Percentiles rank a stretch among this genome's conserved stretches.
Evolutionary conservation across 2,797 vertebrate species (phyloP).

Genomic region (Phataginus tricuspis): DNA sequence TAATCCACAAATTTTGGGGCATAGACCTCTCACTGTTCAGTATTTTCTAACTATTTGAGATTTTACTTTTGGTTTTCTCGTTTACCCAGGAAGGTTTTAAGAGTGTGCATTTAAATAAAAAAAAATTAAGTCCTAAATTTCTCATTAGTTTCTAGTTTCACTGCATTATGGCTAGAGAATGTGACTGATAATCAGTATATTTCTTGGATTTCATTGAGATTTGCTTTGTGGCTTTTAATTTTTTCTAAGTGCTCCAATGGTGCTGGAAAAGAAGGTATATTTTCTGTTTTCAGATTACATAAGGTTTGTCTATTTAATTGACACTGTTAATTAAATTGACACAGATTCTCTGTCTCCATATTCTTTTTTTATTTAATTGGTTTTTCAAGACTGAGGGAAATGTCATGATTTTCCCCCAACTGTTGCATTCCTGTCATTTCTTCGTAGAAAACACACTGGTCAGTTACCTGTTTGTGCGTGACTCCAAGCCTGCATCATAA

Average conservation of each 20-base stretch:
- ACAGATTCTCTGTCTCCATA: background rate
- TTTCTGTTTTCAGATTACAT: slow-evolving; percentile 32
- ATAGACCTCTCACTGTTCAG: background rate
- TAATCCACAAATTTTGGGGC: background rate
- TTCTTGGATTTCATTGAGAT: slow-evolving; percentile 61
- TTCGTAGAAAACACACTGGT: background rate
- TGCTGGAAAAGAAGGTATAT: slow-evolving; percentile 67
- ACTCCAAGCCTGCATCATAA: background rate
- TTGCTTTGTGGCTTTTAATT: slow-evolving; percentile 63
- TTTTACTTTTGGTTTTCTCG: slow-evolving; percentile 43
- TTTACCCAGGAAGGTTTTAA: slow-evolving; percentile 36
- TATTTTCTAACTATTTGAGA: slow-evolving; percentile 32
- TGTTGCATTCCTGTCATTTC: background rate
- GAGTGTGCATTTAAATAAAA: slow-evolving; percentile 22
- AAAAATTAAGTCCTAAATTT: slow-evolving; percentile 51
- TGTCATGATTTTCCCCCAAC: background rate
- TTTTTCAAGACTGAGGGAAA: background rate
- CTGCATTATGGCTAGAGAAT: slow-evolving; percentile 18
- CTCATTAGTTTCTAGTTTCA: slow-evolving; percentile 53
- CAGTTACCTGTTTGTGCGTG: background rate
- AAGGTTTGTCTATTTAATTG: slow-evolving; percentile 50
- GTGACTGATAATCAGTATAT: slow-evolving; percentile 38
- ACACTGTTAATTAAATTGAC: background rate
- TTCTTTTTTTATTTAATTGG: background rate
- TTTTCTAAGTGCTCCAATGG: slow-evolving; percentile 58